These are phyloP conservation scores for Schizothorax lantsangensis DNA, from an alignment of 2,797 vertebrate genomes.

Conservation along the genomic window DNA sequence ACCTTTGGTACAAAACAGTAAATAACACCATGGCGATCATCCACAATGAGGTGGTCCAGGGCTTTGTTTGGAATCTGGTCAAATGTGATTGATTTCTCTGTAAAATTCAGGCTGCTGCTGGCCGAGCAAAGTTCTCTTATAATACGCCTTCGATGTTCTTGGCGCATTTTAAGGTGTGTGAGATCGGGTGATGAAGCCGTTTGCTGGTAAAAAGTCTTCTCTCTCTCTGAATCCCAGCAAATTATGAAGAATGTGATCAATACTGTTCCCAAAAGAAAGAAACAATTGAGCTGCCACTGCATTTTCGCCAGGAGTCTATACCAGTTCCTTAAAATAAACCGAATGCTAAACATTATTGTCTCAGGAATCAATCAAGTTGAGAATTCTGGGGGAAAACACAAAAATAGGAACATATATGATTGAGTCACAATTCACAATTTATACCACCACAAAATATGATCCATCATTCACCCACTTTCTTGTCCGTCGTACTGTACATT, in stretches of 20 bases:
- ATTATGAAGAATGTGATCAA: not conserved
- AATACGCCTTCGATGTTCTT: not conserved
- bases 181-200: not conserved
- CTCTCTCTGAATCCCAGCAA: not conserved
- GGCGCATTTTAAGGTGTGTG: not conserved
- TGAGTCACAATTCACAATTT: not conserved
- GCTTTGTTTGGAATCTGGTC: slow-evolving; percentile 90
- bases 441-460: not conserved
- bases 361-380: not conserved
- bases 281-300: not conserved
- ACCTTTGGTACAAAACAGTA: slow-evolving; percentile 97
- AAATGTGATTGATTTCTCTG: slow-evolving; percentile 82
- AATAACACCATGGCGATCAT: slow-evolving; percentile 90
- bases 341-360: not conserved
- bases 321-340: not conserved
- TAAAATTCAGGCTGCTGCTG: not conserved
- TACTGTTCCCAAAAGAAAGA: not conserved
- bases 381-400: not conserved
- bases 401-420: not conserved
- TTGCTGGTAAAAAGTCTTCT: too few species aligned
- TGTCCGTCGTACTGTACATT: not conserved
- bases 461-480: not conserved
- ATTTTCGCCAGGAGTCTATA: not conserved
- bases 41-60: slow-evolving; percentile 92
- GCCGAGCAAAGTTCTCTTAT: slow-evolving; percentile 10